phyloP scores from a whole-genome alignment of 1,140 invertebrate genomes.

The Pomacea maculata region DNA sequence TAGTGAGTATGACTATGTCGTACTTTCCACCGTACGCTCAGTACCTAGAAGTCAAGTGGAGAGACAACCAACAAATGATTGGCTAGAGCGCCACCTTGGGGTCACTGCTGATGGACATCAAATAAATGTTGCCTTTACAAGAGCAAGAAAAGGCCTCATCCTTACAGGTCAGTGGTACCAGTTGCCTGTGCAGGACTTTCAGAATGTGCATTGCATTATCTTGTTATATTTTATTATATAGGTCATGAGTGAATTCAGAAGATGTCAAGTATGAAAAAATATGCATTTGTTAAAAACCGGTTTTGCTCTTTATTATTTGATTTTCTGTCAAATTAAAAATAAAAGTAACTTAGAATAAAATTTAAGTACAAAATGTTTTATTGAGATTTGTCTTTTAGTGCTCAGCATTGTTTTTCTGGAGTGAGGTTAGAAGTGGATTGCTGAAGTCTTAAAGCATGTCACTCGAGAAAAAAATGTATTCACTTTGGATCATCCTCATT shows the following conservation, averaged over 20 bases:
- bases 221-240: not conserved
- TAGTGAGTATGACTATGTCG: constrained; percentile 53
- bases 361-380: too few species aligned
- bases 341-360: too few species aligned
- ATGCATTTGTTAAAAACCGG: too few species aligned
- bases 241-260: not conserved
- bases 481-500: too few species aligned
- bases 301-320: not conserved
- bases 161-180: constrained; percentile 46
- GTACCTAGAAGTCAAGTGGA: constrained; percentile 38
- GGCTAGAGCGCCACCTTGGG: constrained; percentile 50
- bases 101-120: constrained; percentile 41
- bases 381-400: not conserved
- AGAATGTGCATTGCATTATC: not conserved
- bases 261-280: too few species aligned
- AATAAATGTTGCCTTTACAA: constrained; percentile 53
- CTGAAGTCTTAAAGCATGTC: too few species aligned
- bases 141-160: constrained; percentile 51
- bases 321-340: not conserved
- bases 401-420: too few species aligned
- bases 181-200: not conserved
- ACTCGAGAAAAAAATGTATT: too few species aligned
- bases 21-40: constrained; percentile 50
- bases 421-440: too few species aligned
- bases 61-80: constrained; percentile 36